Evolutionary conservation across 2,113 vertebrate genomes (phyloP).

Genomic region (Chiloscyllium plagiosum): DNA sequence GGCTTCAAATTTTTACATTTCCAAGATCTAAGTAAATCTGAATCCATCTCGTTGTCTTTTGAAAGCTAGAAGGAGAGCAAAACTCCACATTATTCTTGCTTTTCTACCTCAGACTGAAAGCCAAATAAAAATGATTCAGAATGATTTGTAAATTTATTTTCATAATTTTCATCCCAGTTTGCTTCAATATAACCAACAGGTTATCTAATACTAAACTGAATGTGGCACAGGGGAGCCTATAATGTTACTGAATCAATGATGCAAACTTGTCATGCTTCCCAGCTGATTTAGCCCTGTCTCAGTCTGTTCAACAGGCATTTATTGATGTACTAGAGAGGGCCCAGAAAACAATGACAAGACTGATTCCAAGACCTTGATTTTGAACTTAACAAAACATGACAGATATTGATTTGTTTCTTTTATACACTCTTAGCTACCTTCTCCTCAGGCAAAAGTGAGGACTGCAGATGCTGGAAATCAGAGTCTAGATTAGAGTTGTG

Average conservation of each 20-base stretch:
- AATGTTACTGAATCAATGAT: neutral
- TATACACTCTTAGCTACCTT: no score
- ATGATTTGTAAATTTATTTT: neutral
- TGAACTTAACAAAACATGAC: neutral
- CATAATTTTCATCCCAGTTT: neutral
- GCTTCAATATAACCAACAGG: neutral
- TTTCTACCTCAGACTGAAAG: constrained; percentile 1
- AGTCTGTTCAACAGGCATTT: neutral
- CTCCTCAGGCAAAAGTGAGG: no score
- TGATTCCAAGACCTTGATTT: neutral
- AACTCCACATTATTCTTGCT: neutral
- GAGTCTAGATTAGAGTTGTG: no score
- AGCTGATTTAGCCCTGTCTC: neutral
- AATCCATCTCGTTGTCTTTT: neutral
- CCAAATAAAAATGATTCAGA: neutral
- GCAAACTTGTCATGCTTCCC: neutral
- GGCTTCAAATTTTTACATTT: neutral
- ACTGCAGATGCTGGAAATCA: no score
- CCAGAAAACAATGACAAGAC: constrained; percentile 4
- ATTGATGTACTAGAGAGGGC: neutral
- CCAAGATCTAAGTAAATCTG: neutral
- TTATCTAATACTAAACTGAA: neutral
- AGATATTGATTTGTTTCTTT: neutral
- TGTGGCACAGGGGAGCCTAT: neutral
- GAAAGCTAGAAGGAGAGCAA: neutral